Evolutionary conservation across 2,888 invertebrate genomes (phyloP).

Genomic region (Neoitamus cyanurus): DNA sequence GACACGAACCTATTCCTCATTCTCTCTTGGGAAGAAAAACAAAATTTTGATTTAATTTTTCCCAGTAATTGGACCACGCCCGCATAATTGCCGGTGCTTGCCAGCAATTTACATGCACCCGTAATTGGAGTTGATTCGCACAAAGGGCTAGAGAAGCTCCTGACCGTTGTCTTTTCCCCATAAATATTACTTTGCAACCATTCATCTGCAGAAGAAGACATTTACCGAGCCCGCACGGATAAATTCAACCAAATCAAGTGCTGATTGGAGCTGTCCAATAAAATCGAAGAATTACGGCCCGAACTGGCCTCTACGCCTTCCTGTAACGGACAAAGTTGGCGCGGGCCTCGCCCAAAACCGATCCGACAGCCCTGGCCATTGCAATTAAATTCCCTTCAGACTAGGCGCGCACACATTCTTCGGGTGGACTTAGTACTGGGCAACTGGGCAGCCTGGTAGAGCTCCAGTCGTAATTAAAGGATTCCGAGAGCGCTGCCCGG

Average conservation of each 20-base stretch:
- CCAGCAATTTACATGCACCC: neutral
- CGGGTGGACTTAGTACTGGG: neutral
- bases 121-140: neutral
- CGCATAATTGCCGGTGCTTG: neutral
- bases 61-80: conserved; percentile 25
- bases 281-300: conserved; percentile 46
- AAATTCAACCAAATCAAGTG: conserved; percentile 18
- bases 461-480: conserved; percentile 16
- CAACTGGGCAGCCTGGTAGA: neutral
- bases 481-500: neutral
- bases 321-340: neutral
- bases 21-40: neutral
- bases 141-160: neutral
- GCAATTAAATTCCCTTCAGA: conserved; percentile 26
- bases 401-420: neutral
- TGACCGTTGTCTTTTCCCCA: neutral
- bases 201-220: conserved; percentile 25
- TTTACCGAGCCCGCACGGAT: neutral
- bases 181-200: neutral
- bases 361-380: neutral
- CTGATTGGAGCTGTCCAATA: conserved; percentile 52
- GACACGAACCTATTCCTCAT: neutral
- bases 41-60: neutral
- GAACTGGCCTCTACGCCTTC: neutral
- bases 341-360: neutral